Evolutionary conservation across 2,888 invertebrate genomes (phyloP).

Genomic region (Machimus atricapillus): DNA sequence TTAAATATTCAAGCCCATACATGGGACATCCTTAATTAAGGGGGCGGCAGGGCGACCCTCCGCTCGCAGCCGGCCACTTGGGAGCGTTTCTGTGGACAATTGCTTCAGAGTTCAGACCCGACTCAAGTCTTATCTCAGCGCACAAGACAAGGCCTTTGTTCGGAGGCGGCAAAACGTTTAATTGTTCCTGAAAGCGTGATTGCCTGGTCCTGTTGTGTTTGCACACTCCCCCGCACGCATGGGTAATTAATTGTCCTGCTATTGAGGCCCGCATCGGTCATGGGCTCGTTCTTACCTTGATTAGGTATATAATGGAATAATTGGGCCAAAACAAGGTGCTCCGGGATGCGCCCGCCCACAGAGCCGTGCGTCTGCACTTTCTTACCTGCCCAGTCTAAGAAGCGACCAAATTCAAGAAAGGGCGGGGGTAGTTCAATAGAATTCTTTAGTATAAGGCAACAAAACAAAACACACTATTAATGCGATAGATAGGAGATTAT

Average conservation of each 20-base stretch:
- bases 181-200: slow-evolving; percentile 23
- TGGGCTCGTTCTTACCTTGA: neutral
- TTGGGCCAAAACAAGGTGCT: neutral
- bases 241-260: slow-evolving; percentile 2
- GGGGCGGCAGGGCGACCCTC: neutral
- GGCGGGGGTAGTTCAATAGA: neutral
- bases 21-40: slow-evolving; percentile 15
- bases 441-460: neutral
- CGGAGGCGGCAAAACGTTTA: slow-evolving; percentile 31
- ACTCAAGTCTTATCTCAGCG: neutral
- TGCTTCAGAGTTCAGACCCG: neutral
- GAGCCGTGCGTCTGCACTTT: neutral
- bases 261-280: neutral
- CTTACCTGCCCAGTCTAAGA: neutral
- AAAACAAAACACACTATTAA: neutral
- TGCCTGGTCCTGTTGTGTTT: neutral
- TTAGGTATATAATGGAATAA: neutral
- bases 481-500: neutral
- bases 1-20: neutral
- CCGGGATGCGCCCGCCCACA: neutral
- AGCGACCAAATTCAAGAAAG: neutral
- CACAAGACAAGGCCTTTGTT: slow-evolving; percentile 3
- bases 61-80: neutral
- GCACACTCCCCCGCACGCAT: neutral
- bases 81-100: neutral